Evolutionary conservation across 1,140 invertebrate species (phyloP).

Genomic region (Atopsyche davidsoni): DNA sequence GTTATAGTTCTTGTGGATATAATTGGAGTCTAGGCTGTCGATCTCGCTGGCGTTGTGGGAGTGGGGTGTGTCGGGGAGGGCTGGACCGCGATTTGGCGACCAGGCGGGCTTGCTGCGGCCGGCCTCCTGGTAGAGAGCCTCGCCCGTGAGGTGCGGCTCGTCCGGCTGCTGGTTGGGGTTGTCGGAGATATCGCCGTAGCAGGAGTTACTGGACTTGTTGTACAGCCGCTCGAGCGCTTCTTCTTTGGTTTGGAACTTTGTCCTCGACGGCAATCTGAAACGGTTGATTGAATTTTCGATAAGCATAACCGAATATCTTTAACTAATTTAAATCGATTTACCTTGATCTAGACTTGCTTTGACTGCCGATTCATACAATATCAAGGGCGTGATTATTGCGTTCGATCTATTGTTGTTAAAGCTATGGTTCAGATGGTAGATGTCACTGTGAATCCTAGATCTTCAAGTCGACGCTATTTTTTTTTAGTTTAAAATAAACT

Average conservation of each 20-base stretch:
- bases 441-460: too few relatives aligned
- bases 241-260: slow-evolving; percentile 48
- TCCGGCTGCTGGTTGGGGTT: slow-evolving; percentile 37
- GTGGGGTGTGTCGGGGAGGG: slow-evolving; percentile 15
- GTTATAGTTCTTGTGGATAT: slow-evolving; percentile 53
- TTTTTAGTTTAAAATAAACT: too few relatives aligned
- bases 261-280: slow-evolving; percentile 44
- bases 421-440: too few relatives aligned
- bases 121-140: slow-evolving; percentile 21
- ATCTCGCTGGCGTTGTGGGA: slow-evolving; percentile 52
- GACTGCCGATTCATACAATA: too few relatives aligned
- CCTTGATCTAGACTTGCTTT: too few relatives aligned
- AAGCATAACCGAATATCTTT: too few relatives aligned
- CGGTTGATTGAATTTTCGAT: too few relatives aligned
- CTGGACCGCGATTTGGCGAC: background rate
- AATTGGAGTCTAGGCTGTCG: slow-evolving; percentile 59
- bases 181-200: slow-evolving; percentile 45
- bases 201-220: slow-evolving; percentile 45
- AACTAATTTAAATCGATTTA: too few relatives aligned
- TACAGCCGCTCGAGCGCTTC: slow-evolving; percentile 48
- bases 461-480: too few relatives aligned
- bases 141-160: slow-evolving; percentile 24
- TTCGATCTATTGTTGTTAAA: too few relatives aligned
- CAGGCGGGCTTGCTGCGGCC: background rate
- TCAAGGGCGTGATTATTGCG: too few relatives aligned